Evolutionary conservation across 1,140 invertebrate genomes (phyloP).

Genomic region (Drosophila funebris): DNA sequence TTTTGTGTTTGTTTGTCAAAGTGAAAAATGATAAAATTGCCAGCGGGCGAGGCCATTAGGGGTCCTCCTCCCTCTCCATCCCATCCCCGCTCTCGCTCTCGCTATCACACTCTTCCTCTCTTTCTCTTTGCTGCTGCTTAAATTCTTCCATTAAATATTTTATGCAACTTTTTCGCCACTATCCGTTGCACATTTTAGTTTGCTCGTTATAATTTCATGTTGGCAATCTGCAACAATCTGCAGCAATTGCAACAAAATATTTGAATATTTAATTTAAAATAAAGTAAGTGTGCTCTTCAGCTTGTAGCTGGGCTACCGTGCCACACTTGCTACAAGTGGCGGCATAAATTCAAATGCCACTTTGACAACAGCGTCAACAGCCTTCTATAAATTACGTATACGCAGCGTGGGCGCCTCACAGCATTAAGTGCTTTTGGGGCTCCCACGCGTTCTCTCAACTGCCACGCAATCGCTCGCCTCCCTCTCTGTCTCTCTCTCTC

Average conservation of each 20-base stretch:
- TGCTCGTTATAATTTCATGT: slow-evolving; percentile 62
- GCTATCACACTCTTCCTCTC: neutral
- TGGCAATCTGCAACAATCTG: slow-evolving; percentile 51
- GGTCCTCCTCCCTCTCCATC: neutral
- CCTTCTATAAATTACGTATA: slow-evolving; percentile 72
- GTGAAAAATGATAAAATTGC: slow-evolving; percentile 77
- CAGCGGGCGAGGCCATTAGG: slow-evolving; percentile 43
- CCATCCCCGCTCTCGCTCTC: neutral
- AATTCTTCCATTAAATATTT: neutral
- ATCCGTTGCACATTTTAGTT: slow-evolving; percentile 53
- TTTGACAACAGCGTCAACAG: slow-evolving; percentile 56
- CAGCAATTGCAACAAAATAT: slow-evolving; percentile 38
- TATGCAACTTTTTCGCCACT: neutral
- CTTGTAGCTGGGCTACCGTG: neutral
- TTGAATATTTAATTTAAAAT: slow-evolving; percentile 76
- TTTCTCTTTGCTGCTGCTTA: neutral
- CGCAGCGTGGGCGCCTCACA: slow-evolving; percentile 46
- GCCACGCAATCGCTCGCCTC: neutral
- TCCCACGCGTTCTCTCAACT: slow-evolving; percentile 51
- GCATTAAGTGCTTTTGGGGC: slow-evolving; percentile 32
- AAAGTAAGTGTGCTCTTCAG: slow-evolving; percentile 15
- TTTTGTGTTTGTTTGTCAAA: slow-evolving; percentile 75
- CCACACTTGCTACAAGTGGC: slow-evolving; percentile 71
- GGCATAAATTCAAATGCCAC: slow-evolving; percentile 80
- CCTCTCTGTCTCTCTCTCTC: neutral